Base-by-base conservation (phyloP, 1,140 invertebrate species). In the Aethina tumida region DNA sequence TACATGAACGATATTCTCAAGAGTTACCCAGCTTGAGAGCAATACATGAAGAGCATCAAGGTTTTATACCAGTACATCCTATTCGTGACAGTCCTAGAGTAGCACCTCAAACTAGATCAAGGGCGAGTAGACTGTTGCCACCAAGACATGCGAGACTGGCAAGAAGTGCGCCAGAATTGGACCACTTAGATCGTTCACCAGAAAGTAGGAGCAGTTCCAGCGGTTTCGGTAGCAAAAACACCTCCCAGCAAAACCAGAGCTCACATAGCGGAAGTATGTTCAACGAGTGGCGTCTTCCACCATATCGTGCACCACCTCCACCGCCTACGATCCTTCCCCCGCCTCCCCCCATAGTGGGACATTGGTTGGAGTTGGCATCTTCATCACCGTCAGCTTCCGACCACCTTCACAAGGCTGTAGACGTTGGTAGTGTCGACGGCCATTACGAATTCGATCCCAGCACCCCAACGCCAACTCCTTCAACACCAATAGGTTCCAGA, bases 371-470 rank as follows among this genome's bases (percentile, higher is more conserved):
- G 46, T 68, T 53, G 65, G 73, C 63, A 54, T 67, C 66, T 45
- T 51, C 58, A 4, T 64, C 69, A 8, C 69, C 71, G 9, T 68
- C 68, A 7, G 64, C 67, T 16, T 71, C 60, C 14, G 69, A 68
- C 24, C 58, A 68, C 34, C 45, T 58, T 18, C 47, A 60, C 17
- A 73, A 69, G 43, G 65, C 73, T 4, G 63, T 81, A 7, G 87
- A 92, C 63, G 77, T 82, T 35, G 78, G 81, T 40, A 92, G 87
- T 52, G 90, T 92, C 24, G 92, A 95, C 62, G 89, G 88, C 28
- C 91, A 95, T 61, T 96, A 95, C 64, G 91, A 95, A 64, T 95
- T 93, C 67, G 88, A 93, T 63, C 78, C 79, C 9, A 73, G 75
- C 1, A 75, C 75, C 5, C 75, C 75, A 21, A 81, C 82, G 13